Evolutionary conservation across 1,140 invertebrate genomes (phyloP), one percentile per base, ranked within the genome.

Genomic region (Orius insidiosus): DNA sequence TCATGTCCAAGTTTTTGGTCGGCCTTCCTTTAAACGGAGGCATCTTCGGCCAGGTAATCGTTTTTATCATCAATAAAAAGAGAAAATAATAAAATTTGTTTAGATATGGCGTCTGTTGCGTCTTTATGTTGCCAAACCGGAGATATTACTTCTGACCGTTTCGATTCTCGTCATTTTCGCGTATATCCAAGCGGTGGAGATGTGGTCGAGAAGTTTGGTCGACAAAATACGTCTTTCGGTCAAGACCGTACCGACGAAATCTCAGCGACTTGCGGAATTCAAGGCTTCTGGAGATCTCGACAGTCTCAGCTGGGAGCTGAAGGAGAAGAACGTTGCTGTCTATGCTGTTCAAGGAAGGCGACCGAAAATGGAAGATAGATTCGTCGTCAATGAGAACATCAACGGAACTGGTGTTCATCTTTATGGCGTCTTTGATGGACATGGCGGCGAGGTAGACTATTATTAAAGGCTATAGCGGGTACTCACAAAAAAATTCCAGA

Each of bases 381-480:
- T 85, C 61, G 80, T 83, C 35, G 72, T 86, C 30, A 74, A 83
- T 49, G 73, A 79, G 58, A 78, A 85, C 56, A 75, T 81, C 24
- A 74, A 78, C 55, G 68, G 74, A 47, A 78, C 75, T 14, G 77
- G 75, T 16, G 76, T 90, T 42, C 79, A 83, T 1, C 67, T 94
- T 38, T 93, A 86, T 68, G 88, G 86, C 33, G 76, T 94, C 45
- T 94, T 93, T 63, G 89, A 95, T 69, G 90, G 89, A 1, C 90
- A 95, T 64, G 90, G 89, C 45, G 90, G 89, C 41, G 84, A 92
- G 65, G 78, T 80, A 66, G 59, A 55, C n/a, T n/a, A n/a, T n/a
- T n/a, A n/a, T n/a, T n/a, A 50, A 42, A 44, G 24, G 24, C n/a
- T n/a, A n/a, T n/a, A n/a, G n/a, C n/a, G n/a, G n/a, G n/a, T n/a